Conservation (phyloP, 2,797 vertebrate species). For the Poecilia picta region DNA sequence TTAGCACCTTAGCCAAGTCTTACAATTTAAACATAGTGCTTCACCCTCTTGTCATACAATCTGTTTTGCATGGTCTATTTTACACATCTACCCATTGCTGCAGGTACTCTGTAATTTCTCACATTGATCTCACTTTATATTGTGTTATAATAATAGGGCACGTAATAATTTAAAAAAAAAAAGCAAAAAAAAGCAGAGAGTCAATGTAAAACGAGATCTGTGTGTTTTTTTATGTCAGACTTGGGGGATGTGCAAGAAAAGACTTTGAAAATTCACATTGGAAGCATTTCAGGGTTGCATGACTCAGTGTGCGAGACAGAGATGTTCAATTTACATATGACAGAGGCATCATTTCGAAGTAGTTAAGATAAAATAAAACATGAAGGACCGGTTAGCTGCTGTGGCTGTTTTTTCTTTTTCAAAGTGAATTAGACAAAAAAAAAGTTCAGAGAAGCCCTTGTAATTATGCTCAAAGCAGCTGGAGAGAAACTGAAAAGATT, state of each 20-base stretch:
- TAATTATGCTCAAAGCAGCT: not conserved
- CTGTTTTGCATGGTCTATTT: constrained; percentile 14
- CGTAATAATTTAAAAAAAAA: not conserved
- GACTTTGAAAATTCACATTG: not conserved
- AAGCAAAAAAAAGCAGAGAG: not conserved
- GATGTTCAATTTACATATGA: not conserved
- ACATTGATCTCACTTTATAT: constrained; percentile 1
- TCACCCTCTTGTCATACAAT: constrained; percentile 29
- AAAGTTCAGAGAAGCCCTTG: not conserved
- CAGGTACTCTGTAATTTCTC: constrained; percentile 27
- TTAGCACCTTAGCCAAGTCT: constrained; percentile 60
- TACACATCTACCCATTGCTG: constrained; percentile 36
- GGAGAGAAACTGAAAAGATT: not conserved
- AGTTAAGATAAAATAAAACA: constrained; percentile 2
- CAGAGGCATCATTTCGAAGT: not conserved
- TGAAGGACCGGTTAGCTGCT: not conserved
- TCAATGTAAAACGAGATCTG: not conserved
- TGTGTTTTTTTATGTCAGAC: not conserved
- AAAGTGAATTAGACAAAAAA: not conserved
- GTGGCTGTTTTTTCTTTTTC: not conserved
- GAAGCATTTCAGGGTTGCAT: not conserved
- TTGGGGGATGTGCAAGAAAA: not conserved
- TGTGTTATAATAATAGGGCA: constrained; percentile 5
- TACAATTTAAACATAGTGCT: constrained; percentile 38
- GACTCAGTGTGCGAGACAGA: not conserved